Percentiles rank a stretch among this genome's conserved stretches.
Conservation (phyloP, 1,140 invertebrate genomes). For the Druon quercuslanigerum region DNA sequence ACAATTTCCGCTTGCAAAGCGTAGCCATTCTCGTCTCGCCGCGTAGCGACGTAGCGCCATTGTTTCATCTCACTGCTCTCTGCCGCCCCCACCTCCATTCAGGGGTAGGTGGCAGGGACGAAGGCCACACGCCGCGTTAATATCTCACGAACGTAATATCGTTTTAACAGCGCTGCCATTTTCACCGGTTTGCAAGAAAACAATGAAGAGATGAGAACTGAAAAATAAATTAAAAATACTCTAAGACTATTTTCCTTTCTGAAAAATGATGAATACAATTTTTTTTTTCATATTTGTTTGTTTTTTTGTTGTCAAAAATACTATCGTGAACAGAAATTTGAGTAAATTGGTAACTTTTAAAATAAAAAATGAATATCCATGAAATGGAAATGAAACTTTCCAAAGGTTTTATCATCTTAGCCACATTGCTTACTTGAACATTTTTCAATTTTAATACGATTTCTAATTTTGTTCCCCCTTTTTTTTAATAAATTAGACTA, state of each 20-base stretch:
- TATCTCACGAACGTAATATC: conserved; percentile 62
- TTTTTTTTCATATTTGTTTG: not conserved
- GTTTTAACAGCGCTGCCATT: conserved; percentile 57
- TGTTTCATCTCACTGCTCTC: conserved; percentile 47
- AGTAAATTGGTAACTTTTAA: no score
- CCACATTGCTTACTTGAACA: no score
- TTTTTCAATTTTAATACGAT: no score
- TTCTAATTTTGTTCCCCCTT: no score
- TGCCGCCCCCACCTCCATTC: conserved; percentile 1
- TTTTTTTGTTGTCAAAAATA: no score
- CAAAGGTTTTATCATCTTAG: no score
- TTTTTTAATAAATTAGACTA: no score
- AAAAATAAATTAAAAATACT: conserved; percentile 21
- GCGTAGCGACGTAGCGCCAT: conserved; percentile 52
- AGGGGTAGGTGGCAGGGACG: conserved; percentile 20
- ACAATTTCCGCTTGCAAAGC: conserved; percentile 66
- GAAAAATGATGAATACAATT: not conserved
- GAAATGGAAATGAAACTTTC: no score
- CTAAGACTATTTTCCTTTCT: conserved; percentile 1
- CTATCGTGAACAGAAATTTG: no score
- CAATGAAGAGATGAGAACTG: conserved; percentile 12
- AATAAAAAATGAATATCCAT: no score
- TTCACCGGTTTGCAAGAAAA: conserved; percentile 33
- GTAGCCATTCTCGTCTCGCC: conserved; percentile 39
- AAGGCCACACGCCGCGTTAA: conserved; percentile 48